Base-by-base conservation (phyloP, 1,140 invertebrate genomes). In the Drosophila leontia region DNA sequence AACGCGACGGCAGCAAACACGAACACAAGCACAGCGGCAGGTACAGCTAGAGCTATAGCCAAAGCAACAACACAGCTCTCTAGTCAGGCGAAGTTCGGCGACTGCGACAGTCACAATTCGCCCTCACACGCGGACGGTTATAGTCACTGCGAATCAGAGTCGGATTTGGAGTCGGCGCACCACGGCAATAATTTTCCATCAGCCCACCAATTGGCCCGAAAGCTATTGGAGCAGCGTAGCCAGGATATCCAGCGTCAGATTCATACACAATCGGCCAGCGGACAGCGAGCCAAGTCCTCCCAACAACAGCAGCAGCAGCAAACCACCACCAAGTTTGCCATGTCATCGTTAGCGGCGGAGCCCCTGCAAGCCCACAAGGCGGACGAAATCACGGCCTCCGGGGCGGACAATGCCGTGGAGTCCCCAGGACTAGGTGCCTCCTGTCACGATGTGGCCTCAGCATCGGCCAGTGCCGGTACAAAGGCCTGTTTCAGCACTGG, bases 341-440 rank as follows among this genome's bases (percentile, higher is more conserved):
- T 92, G 91, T 92, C 91, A 48, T 92, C 91, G 29, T 53, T 92
- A 64, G 91, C 91, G 59, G 91, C 91, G 13, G 91, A 92, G 65
- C 91, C 91, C 0, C 63, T 92, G 6, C 78, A 90, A 51, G 62
- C 79, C 23, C 63, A 64, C 41, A 80, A 84, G 53, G 41, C 60
- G 3, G 81, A 81, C 19, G 75, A 84, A 77, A 70, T 74, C 59
- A 50, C 64, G 37, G 56, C 70, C 29, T 45, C 59, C 12, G 62
- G 45, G 29, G 44, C 13, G 3, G 15, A 64, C 48, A 23, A 53
- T n/a, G 17, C 47, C 6, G 47, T 23, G n/a, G 63, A 70, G 67
- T 8, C 47, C 13, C 29, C 67, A 0, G 55, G 23, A 12, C 68
- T 71, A 5, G 75, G 67, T 37, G 62, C 87, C 26, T 67, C 83